Evolutionary conservation across 2,888 invertebrate species (phyloP).

Genomic region (Eupithecia inturbata): DNA sequence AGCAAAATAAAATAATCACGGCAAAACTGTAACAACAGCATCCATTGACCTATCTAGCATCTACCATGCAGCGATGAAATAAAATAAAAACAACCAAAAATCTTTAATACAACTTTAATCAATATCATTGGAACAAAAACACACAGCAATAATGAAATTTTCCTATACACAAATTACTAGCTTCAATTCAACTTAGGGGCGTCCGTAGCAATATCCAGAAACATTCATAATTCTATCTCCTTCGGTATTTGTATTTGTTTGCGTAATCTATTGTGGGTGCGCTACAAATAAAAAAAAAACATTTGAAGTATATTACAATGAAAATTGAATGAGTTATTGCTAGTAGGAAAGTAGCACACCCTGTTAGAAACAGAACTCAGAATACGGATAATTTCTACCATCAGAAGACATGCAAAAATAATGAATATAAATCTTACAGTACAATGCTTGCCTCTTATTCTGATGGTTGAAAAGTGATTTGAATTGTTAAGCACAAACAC

Average conservation of each 20-base stretch:
- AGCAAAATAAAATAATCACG: conserved; percentile 41
- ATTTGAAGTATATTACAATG: conserved; percentile 33
- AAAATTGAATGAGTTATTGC: conserved; percentile 8
- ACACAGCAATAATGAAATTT: conserved; percentile 59
- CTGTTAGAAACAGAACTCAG: conserved; percentile 54
- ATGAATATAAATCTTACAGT: not conserved
- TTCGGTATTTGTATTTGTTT: conserved; percentile 80
- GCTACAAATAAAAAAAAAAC: conserved; percentile 71
- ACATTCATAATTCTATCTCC: conserved; percentile 59
- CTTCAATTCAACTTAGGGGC: conserved; percentile 43
- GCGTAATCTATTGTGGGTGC: conserved; percentile 79
- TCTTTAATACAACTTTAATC: conserved; percentile 76
- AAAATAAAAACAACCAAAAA: conserved; percentile 71
- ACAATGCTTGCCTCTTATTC: not conserved
- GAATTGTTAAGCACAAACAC: conserved; percentile 33
- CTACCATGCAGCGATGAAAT: conserved; percentile 75
- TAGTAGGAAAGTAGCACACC: conserved; percentile 66
- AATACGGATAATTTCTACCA: conserved; percentile 13
- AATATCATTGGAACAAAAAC: conserved; percentile 68
- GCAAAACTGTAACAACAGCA: conserved; percentile 43
- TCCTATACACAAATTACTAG: conserved; percentile 60
- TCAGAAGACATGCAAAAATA: not conserved
- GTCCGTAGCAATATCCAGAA: conserved; percentile 50
- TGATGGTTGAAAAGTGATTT: conserved; percentile 7
- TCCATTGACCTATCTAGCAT: conserved; percentile 26